Conservation (phyloP, 2,888 invertebrate genomes). For the Melipona beecheii region DNA sequence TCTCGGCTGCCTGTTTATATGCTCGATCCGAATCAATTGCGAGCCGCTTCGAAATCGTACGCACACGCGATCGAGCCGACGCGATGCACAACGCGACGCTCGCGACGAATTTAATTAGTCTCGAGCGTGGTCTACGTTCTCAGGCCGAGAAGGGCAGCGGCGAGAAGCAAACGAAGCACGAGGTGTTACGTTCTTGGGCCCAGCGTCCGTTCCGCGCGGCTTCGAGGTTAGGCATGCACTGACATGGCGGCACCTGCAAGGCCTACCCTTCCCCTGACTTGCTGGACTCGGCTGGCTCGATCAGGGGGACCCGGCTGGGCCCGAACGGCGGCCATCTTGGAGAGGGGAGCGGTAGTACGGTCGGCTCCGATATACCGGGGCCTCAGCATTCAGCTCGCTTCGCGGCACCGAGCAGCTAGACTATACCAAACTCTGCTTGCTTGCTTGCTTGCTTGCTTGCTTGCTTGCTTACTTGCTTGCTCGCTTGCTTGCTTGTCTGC, state of each 20-base stretch:
- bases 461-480: constrained; percentile 22
- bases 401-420: constrained; percentile 74
- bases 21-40: constrained; percentile 1
- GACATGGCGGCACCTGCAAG: constrained; percentile 84
- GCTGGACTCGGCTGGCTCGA: constrained; percentile 73
- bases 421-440: constrained; percentile 74
- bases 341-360: constrained; percentile 76
- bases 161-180: constrained; percentile 58
- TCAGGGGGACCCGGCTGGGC: constrained; percentile 77
- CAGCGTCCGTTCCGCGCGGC: constrained; percentile 81
- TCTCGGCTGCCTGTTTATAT: not conserved
- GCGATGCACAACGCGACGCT: constrained; percentile 2
- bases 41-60: not conserved
- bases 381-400: constrained; percentile 74
- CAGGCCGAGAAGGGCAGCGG: constrained; percentile 13
- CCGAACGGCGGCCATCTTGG: constrained; percentile 82
- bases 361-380: constrained; percentile 62
- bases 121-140: not conserved
- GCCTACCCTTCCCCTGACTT: constrained; percentile 80
- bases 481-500: constrained; percentile 17
- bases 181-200: constrained; percentile 75
- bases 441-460: not conserved
- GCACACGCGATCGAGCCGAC: constrained; percentile 17
- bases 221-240: constrained; percentile 83
- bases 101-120: not conserved